phyloP scores from a whole-genome alignment of 2,888 invertebrate genomes.

The Saturnia japonica region DNA sequence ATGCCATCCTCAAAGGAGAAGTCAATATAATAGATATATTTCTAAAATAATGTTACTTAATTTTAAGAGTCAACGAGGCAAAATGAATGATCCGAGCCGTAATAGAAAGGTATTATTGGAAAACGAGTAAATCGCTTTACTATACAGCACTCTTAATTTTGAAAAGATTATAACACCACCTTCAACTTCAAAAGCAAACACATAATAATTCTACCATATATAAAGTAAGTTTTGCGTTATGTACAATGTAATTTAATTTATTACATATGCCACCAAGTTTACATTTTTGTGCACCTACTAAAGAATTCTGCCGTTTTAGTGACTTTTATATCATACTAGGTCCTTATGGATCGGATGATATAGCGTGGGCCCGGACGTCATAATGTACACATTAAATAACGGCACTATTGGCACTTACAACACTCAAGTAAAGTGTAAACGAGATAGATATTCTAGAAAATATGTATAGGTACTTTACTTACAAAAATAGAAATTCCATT shows the following conservation, averaged over 20 bases:
- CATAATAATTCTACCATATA: too few relatives aligned
- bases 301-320: background rate
- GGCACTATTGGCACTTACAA: too few relatives aligned
- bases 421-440: background rate
- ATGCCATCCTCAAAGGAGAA: too few relatives aligned
- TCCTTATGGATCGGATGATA: background rate
- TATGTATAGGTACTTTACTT: background rate
- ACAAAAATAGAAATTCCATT: too few relatives aligned
- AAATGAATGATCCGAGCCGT: too few relatives aligned
- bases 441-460: background rate
- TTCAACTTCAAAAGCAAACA: too few relatives aligned
- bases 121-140: background rate
- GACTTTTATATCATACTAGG: background rate
- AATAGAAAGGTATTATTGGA: background rate
- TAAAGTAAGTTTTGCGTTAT: background rate
- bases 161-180: background rate
- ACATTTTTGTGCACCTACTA: background rate
- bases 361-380: background rate
- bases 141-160: background rate
- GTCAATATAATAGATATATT: too few relatives aligned
- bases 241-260: background rate
- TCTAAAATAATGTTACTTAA: too few relatives aligned
- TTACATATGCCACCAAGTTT: background rate
- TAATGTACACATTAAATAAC: too few relatives aligned
- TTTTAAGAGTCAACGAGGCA: too few relatives aligned